These are phyloP conservation scores for Phallusia fumigata DNA, from an alignment of 23 tunicate genomes.

Conservation along the genomic window DNA sequence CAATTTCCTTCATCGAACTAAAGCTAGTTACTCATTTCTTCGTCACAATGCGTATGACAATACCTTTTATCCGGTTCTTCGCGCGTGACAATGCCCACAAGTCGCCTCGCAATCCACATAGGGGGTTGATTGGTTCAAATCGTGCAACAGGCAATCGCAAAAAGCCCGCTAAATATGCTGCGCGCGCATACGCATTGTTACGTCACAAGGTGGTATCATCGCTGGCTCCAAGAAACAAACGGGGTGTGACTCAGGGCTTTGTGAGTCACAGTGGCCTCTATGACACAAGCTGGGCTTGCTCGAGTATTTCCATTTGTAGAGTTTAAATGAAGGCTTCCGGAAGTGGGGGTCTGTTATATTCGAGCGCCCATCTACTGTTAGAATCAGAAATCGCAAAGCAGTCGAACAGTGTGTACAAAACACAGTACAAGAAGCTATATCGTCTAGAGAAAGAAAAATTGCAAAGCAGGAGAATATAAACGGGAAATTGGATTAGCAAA, in stretches of 20 bases:
- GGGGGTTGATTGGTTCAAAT: not conserved
- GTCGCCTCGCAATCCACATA: no score
- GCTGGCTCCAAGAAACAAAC: not conserved
- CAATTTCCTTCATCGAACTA: not conserved
- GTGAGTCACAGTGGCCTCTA: not conserved
- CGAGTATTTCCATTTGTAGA: not conserved
- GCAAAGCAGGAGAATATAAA: no score
- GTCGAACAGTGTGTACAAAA: no score
- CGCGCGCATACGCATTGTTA: not conserved
- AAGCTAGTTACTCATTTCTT: not conserved
- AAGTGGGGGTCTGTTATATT: not conserved
- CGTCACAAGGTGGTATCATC: conserved; percentile 1
- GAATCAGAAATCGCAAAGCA: no score
- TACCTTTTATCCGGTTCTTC: not conserved
- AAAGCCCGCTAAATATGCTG: not conserved
- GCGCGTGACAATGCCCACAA: not conserved
- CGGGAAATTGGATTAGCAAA: no score
- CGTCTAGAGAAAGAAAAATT: no score
- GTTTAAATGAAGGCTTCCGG: not conserved
- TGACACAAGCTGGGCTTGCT: not conserved
- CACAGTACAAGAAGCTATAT: no score
- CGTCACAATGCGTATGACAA: not conserved
- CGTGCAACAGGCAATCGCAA: not conserved
- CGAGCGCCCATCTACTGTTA: not conserved
- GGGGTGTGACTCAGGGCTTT: not conserved